Percentiles rank a stretch among this genome's conserved stretches.
These are phyloP conservation scores for Nemapogon koenigi DNA, from an alignment of 2,888 invertebrate species.

Conservation along the genomic window DNA sequence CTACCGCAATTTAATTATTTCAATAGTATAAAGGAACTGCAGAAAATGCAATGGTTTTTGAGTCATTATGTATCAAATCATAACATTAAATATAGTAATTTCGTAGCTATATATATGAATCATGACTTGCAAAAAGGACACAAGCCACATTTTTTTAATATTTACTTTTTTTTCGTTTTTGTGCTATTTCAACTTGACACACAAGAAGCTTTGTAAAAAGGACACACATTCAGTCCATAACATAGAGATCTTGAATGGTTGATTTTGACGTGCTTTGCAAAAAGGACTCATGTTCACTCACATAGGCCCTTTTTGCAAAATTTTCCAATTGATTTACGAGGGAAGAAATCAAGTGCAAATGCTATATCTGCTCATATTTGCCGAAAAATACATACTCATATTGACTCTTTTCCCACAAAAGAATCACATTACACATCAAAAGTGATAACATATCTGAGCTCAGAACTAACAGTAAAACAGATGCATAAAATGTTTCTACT, in stretches of 20 bases:
- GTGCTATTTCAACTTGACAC: constrained; percentile 5
- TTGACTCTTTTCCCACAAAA: background rate
- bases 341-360: background rate
- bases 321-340: background rate
- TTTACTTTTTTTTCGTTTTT: constrained; percentile 8
- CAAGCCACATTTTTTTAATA: constrained; percentile 5
- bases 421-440: background rate
- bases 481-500: background rate
- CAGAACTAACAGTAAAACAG: background rate
- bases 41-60: too few species aligned
- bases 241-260: constrained; percentile 3
- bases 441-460: background rate
- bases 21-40: too few species aligned
- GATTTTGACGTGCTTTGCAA: constrained; percentile 8
- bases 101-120: background rate
- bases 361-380: background rate
- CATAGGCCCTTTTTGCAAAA: background rate
- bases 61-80: too few species aligned
- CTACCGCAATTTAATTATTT: too few species aligned
- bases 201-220: constrained; percentile 7
- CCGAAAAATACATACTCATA: background rate
- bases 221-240: constrained; percentile 1
- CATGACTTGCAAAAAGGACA: constrained; percentile 5
- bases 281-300: background rate
- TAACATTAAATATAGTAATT: too few species aligned